Percentiles rank a stretch among this genome's conserved stretches.
phyloP scores from a whole-genome alignment of 2,113 vertebrate species.

The Melanotaenia duboulayi region DNA sequence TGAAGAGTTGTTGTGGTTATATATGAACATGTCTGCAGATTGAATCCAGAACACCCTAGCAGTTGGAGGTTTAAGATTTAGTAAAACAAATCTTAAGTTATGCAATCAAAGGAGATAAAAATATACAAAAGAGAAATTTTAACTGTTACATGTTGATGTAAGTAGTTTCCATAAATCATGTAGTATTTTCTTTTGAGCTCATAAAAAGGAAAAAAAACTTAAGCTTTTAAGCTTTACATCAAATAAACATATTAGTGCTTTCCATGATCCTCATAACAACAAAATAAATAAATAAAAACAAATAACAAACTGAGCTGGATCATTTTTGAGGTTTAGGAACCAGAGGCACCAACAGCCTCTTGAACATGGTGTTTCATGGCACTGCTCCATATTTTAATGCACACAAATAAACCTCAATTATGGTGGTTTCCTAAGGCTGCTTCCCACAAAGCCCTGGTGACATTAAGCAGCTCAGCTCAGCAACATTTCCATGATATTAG shows the following conservation, averaged over 20 bases:
- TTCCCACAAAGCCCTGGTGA: conserved; percentile 51
- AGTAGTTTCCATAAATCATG: background rate
- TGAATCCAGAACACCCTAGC: conserved; percentile 9
- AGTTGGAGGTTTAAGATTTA: background rate
- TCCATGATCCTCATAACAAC: background rate
- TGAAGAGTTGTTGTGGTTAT: conserved; percentile 28
- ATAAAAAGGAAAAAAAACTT: background rate
- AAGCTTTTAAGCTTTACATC: background rate
- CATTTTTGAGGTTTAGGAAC: conserved; percentile 62
- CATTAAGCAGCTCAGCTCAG: conserved; percentile 22
- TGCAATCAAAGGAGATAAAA: background rate
- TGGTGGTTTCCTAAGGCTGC: conserved; percentile 65
- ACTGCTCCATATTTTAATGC: conserved; percentile 63
- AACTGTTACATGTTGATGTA: background rate
- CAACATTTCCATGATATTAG: conserved; percentile 15
- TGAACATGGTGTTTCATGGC: conserved; percentile 46
- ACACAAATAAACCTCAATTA: conserved; percentile 79
- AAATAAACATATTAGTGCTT: conserved; percentile 7
- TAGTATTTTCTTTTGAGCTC: conserved; percentile 1
- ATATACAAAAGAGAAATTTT: background rate
- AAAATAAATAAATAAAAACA: conserved; percentile 11
- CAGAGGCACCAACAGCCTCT: conserved; percentile 58
- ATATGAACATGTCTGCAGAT: conserved; percentile 20
- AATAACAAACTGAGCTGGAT: conserved; percentile 29
- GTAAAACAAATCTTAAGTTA: background rate